Evolutionary conservation across 2,113 vertebrate species (phyloP).

Genomic region (Petaurus breviceps): DNA sequence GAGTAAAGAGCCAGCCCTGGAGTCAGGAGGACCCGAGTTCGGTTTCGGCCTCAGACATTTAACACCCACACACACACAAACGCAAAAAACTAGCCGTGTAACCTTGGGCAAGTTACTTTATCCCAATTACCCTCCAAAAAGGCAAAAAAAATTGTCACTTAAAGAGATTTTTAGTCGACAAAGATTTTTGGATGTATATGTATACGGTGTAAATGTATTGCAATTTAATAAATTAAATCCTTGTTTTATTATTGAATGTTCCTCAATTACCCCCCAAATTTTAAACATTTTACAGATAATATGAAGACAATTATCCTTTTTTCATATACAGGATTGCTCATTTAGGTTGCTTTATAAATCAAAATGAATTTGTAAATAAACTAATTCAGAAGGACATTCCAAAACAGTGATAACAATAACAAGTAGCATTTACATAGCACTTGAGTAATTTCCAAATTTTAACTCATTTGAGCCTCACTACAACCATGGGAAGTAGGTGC

Average conservation of each 20-base stretch:
- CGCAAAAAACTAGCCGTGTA: too few relatives aligned
- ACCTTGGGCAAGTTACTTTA: too few relatives aligned
- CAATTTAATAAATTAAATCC: conserved; percentile 12
- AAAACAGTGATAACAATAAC: not conserved
- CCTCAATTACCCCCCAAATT: not conserved
- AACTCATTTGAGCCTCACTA: not conserved
- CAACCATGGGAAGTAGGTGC: not conserved
- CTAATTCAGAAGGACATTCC: not conserved
- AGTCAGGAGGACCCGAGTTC: too few relatives aligned
- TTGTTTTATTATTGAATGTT: not conserved
- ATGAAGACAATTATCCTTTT: not conserved
- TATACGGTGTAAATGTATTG: not conserved
- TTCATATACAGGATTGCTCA: not conserved
- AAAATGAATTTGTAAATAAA: conserved; percentile 26
- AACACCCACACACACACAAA: too few relatives aligned
- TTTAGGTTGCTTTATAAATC: not conserved
- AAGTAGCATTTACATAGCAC: not conserved
- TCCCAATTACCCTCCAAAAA: too few relatives aligned
- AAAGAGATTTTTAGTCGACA: conserved; percentile 26
- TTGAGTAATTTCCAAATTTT: not conserved
- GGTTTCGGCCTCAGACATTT: too few relatives aligned
- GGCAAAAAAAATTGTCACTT: conserved; percentile 12
- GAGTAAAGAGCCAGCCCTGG: too few relatives aligned
- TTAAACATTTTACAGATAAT: conserved; percentile 24
- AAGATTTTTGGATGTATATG: not conserved